Evolutionary conservation across 2,797 vertebrate species (phyloP), one percentile per base, ranked within the genome.

Genomic region (Scolopax rusticola): DNA sequence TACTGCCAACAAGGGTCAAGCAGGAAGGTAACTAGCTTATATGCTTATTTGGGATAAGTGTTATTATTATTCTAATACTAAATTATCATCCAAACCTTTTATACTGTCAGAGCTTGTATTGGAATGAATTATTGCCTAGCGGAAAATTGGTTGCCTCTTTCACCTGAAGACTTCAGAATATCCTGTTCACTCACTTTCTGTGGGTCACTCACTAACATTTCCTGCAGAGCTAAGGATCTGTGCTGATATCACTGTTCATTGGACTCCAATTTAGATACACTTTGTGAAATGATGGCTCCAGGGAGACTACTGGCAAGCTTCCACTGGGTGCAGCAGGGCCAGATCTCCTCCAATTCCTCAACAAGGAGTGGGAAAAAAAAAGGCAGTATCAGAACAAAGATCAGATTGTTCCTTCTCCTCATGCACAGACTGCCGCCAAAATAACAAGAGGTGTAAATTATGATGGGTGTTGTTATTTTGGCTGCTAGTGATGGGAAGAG

Each of bases 1-100:
- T 78, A 6, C 90, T 98, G 16, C 97, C 89, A n/a, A 97, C 98
- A 45, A 98, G 95, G 28, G 98, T 99, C 80, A 98, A 96, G 68
- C 85, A 98, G 45, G 98, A 98, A 98, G 99, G 99, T 99, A 97
- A 18, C 40, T 97, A 40, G 60, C 57, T 82, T 45, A 38, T 32
- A 8, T 50, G 32, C 18, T 75, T 71, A 5, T 32, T 16, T 53
- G 51, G 24, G 18, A 43, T 60, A 36, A 43, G 65, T 51, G 8
- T 50, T 60, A 12, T 16, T 9, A 32, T 75, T 74, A 54, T 56
- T 79, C 30, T 74, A 56, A 74, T 64, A 20, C 33, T 80, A 24
- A 67, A 53, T 60, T 83, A 57, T 45, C 7, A 64, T 20, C 28
- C 14, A 48, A 82, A 32, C 16, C 30, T 53, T 85, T 82, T 83